phyloP scores from a whole-genome alignment of 2,888 invertebrate species.

The Standfussiana lucernea region DNA sequence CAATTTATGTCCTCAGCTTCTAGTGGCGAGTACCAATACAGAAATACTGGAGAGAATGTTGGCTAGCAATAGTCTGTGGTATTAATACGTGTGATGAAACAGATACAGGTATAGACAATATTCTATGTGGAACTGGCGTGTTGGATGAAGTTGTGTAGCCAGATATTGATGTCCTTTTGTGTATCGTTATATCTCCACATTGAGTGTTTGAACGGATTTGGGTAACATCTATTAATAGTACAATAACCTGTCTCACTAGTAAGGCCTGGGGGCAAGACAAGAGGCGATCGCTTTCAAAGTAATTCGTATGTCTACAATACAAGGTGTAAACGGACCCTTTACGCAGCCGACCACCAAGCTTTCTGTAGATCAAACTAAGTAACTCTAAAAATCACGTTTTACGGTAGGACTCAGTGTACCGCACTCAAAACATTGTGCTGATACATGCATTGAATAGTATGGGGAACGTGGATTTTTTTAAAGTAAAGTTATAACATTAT shows the following conservation, averaged over 20 bases:
- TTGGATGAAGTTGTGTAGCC: conserved; percentile 9
- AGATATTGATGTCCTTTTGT: conserved; percentile 10
- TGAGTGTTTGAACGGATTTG: conserved; percentile 10
- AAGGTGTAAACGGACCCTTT: too few relatives aligned
- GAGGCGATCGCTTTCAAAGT: not conserved
- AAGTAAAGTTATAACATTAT: too few relatives aligned
- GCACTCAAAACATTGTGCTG: too few relatives aligned
- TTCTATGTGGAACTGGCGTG: conserved; percentile 4
- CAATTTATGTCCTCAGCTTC: conserved; percentile 1
- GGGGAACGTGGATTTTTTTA: too few relatives aligned
- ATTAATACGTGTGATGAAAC: not conserved
- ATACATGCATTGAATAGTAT: too few relatives aligned
- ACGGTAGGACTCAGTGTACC: too few relatives aligned
- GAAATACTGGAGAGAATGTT: not conserved
- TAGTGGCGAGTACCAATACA: not conserved
- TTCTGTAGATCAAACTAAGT: too few relatives aligned
- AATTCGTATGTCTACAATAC: not conserved
- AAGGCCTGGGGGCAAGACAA: not conserved
- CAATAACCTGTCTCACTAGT: not conserved
- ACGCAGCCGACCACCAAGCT: too few relatives aligned
- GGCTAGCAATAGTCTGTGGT: not conserved
- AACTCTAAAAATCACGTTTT: too few relatives aligned
- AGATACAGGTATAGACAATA: conserved; percentile 1
- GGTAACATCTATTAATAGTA: not conserved
- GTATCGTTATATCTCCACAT: not conserved